These are phyloP conservation scores for Drosophila birchii DNA, from an alignment of 2,888 invertebrate genomes.

Conservation along the genomic window DNA sequence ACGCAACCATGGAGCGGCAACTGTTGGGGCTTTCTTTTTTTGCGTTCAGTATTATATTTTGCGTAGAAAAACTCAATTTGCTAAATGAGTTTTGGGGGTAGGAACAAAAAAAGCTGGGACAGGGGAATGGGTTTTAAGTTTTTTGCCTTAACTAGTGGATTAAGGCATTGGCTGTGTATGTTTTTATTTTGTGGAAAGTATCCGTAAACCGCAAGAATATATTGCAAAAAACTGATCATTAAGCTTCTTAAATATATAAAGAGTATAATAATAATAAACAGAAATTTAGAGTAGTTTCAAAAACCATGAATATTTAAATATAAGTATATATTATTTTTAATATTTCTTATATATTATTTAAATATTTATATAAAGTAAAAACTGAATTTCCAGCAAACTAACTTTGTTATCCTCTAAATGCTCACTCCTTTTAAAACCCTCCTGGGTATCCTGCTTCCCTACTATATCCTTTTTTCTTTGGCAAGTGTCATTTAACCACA, in stretches of 20 bases:
- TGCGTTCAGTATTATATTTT: constrained; percentile 51
- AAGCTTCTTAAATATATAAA: not conserved
- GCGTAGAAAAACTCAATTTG: constrained; percentile 77
- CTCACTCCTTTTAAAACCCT: not conserved
- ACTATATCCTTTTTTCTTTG: not conserved
- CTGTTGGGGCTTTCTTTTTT: constrained; percentile 30
- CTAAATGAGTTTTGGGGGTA: constrained; percentile 28
- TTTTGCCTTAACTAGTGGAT: not conserved
- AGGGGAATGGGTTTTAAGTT: not conserved
- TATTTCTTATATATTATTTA: too few species aligned
- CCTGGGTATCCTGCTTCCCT: not conserved
- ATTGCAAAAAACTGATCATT: not conserved
- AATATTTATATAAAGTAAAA: too few species aligned
- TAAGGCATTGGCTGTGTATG: not conserved
- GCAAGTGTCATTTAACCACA: constrained; percentile 18
- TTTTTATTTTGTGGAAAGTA: constrained; percentile 1
- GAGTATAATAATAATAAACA: too few species aligned
- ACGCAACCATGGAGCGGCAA: constrained; percentile 61
- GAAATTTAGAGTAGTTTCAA: too few species aligned
- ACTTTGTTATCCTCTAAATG: too few species aligned
- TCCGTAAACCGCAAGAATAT: not conserved
- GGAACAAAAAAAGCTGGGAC: not conserved
- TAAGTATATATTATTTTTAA: too few species aligned
- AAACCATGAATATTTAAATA: too few species aligned
- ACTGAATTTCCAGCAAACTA: not conserved